Evolutionary conservation across 2,797 vertebrate genomes (phyloP), one percentile per base, ranked within the genome.

Genomic region (Orientallactaga sibirica): DNA sequence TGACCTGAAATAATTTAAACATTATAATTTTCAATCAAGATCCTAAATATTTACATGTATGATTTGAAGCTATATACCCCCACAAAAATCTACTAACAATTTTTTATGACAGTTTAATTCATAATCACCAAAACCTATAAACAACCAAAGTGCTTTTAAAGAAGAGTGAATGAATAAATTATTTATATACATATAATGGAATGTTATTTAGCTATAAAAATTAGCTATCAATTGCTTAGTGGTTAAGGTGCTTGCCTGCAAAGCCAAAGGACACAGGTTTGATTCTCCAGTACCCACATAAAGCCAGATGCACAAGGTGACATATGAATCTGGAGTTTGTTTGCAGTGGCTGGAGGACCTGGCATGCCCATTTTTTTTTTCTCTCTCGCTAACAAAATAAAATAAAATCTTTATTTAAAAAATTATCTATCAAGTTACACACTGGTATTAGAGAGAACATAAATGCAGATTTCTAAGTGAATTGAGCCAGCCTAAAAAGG

Each of bases 391-490:
- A 37, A 37, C 33, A 37, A 37, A 37, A 37, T 37, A 37, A 37
- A 37, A 37, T 37, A 37, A 37, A 37, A 37, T 37, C 33, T 37
- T 37, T 37, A 37, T 37, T 37, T 37, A 37, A 37, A 37, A 37
- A 80, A 24, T 24, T 27, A 78, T 52, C 20, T 84, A 58, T 90
- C n/a, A 79, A 82, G 55, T 3, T 66, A 95, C 48, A 86, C 52
- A 92, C 66, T 81, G 3, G 71, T 12, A 64, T n/a, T 48, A 14
- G 25, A 70, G 77, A 58, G 22, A 78, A 71, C 33, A 7, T 73
- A 75, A 81, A 66, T 76, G 18, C 20, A 55, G 70, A 68, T 62
- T 85, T n/a, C n/a, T 77, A 81, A 74, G 25, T 27, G 33, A 80
- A 84, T 85, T 25, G 10, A 64, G 8, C 14, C 14, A 68, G 8